Conservation (phyloP, 2,888 invertebrate species). For the Harpalus rubripes region DNA sequence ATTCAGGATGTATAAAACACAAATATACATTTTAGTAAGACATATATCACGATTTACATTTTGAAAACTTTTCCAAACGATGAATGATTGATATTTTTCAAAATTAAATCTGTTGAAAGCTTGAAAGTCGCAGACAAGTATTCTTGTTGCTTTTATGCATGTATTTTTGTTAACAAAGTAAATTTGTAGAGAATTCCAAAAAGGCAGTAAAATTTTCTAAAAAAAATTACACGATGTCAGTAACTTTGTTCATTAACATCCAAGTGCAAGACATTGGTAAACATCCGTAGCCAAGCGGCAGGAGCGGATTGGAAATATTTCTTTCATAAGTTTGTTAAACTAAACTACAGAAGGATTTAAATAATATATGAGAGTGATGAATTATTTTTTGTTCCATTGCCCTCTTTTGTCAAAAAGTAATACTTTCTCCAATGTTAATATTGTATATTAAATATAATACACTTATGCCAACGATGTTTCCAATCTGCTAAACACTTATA, state of each 20-base stretch:
- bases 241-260: constrained; percentile 48
- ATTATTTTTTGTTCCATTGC: no score
- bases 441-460: no score
- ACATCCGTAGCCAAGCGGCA: constrained; percentile 27
- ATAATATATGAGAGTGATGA: no score
- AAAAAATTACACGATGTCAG: constrained; percentile 33
- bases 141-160: not conserved
- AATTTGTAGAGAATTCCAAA: constrained; percentile 33
- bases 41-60: no score
- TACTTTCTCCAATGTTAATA: no score
- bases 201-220: constrained; percentile 10
- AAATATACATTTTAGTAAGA: no score
- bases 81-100: no score
- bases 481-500: no score
- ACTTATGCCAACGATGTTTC: no score
- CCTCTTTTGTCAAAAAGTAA: no score
- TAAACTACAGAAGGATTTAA: no score
- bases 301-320: constrained; percentile 9
- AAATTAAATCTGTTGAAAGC: not conserved
- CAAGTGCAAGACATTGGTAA: constrained; percentile 53
- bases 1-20: not conserved
- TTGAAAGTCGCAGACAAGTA: not conserved
- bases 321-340: not conserved
- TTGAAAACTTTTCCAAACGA: no score
- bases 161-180: constrained; percentile 21